These are phyloP conservation scores for Geopemphigus sp. DNA, from an alignment of 1,140 invertebrate species.

Conservation along the genomic window DNA sequence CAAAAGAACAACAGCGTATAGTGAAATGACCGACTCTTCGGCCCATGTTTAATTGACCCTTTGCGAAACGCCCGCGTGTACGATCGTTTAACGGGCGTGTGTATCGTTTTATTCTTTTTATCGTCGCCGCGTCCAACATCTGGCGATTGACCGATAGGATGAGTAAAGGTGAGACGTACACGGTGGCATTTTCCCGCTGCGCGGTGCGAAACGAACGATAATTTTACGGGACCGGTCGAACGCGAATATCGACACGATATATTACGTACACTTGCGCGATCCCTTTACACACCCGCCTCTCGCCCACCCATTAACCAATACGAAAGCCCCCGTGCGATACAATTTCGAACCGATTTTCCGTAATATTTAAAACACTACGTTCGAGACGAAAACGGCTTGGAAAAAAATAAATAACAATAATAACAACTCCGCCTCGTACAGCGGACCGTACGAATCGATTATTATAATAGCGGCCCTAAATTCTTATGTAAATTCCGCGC, in stretches of 20 bases:
- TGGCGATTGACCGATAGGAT: not conserved
- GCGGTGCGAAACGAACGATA: slow-evolving; percentile 14
- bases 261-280: too few species aligned
- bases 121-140: not conserved
- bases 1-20: slow-evolving; percentile 34
- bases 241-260: too few species aligned
- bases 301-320: not conserved
- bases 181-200: too few species aligned
- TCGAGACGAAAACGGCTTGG: not conserved
- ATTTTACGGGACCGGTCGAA: too few species aligned
- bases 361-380: not conserved
- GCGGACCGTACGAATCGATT: not conserved
- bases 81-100: not conserved
- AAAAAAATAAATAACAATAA: not conserved
- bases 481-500: not conserved
- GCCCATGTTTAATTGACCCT: slow-evolving; percentile 5
- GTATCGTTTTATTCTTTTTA: slow-evolving; percentile 12
- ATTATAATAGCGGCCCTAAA: not conserved
- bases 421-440: too few species aligned
- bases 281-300: too few species aligned
- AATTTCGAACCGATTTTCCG: slow-evolving; percentile 7
- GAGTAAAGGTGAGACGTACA: not conserved
- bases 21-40: too few species aligned
- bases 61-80: not conserved
- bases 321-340: not conserved